Evolutionary conservation across 1,140 invertebrate genomes (phyloP), one percentile per base, ranked within the genome.

Genomic region (Drosophila funebris): DNA sequence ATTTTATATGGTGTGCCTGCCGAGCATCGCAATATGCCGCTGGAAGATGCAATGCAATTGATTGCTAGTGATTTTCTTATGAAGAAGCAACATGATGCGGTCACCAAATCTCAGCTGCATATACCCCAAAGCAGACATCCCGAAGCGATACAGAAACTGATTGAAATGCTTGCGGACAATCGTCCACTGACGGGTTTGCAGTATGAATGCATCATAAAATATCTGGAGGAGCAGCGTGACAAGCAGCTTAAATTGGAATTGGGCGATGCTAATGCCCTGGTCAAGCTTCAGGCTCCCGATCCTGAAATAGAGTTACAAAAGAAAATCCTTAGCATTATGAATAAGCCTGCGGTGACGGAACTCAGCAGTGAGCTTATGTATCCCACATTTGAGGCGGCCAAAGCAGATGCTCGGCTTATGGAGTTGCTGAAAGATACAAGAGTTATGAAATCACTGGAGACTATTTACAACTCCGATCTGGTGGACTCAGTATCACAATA

Each of bases 11-110:
- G 97, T 13, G 93, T 96, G 78, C 96, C 97, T 72, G 73, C 92
- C 96, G 97, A 98, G 90, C 97, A 98, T 90, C 94, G 97, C 72
- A 98, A 99, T 92, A 98, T 98, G 96, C 97, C 97, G 0, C 82
- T 98, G n/a, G 96, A 98, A 54, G 97, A 98, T 92, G 97, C 97
- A 1, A 93, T 98, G 58, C 94, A 93, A 63, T 93, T 98, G 37
- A 93, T 98, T 29, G 93, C 93, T 16, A 93, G 95, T 14, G 97
- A 97, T 91, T 98, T 97, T 92, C 94, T 95, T 53, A 94, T 94
- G 54, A 96, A 97, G 90, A 95, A 96, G 83, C 60, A 78, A n/a
- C 77, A 74, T 0, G 80, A 78, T 31, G 66, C 64, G 2, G 37
- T 64, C 5, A 61, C 9, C 18, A 14, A 58, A 24, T 5, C 37